These are phyloP conservation scores for Andrena cerasifolii DNA, from an alignment of 1,140 invertebrate genomes.

Conservation along the genomic window DNA sequence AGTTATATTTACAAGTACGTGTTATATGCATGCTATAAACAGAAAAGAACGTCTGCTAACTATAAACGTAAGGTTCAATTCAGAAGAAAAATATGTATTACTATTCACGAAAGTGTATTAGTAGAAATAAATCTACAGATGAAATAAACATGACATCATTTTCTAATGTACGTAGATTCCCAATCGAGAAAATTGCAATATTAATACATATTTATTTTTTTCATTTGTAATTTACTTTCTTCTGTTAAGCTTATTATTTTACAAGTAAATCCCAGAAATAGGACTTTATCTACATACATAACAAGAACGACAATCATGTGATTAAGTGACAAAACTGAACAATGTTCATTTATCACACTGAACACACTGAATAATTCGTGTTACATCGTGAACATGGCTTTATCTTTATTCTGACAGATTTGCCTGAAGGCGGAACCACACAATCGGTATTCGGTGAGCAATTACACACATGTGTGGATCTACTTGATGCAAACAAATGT, in stretches of 20 bases:
- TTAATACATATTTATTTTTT: not conserved
- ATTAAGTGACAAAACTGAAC: too few species aligned
- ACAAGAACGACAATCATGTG: too few species aligned
- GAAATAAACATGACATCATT: too few species aligned
- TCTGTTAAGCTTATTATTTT: too few species aligned
- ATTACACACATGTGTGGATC: too few species aligned
- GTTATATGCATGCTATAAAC: slow-evolving; percentile 48
- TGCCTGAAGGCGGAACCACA: too few species aligned
- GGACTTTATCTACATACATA: too few species aligned
- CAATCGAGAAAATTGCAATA: not conserved
- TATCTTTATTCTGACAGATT: slow-evolving; percentile 4
- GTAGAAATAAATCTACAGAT: not conserved
- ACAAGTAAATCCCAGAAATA: too few species aligned
- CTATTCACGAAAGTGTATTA: not conserved
- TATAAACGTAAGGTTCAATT: slow-evolving; percentile 8
- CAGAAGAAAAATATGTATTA: not conserved
- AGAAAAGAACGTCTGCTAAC: slow-evolving; percentile 50
- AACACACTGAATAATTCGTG: not conserved
- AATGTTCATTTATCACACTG: too few species aligned
- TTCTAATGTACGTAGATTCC: not conserved
- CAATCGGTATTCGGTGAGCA: too few species aligned
- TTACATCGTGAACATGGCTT: not conserved
- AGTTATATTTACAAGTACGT: slow-evolving; percentile 50
- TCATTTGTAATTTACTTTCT: too few species aligned
- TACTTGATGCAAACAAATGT: too few species aligned